phyloP scores from a whole-genome alignment of 2,113 vertebrate genomes.

The Leucoraja erinaceus region DNA sequence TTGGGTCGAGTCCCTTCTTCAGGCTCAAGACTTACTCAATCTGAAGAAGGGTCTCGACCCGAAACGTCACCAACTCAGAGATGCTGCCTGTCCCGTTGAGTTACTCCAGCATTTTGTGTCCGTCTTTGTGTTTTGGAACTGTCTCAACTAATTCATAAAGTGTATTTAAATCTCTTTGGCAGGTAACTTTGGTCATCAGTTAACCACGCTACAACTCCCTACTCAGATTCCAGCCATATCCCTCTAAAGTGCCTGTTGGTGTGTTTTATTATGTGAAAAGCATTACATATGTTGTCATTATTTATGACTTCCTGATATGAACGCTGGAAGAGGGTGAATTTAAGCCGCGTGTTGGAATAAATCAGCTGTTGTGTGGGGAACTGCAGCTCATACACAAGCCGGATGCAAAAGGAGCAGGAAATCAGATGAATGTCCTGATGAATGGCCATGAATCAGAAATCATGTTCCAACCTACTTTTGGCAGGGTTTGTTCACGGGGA shows the following conservation, averaged over 20 bases:
- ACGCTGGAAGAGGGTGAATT: background rate
- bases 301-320: background rate
- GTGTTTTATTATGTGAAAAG: background rate
- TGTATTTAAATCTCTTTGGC: background rate
- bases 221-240: background rate
- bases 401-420: background rate
- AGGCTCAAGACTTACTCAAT: no score
- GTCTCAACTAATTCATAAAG: background rate
- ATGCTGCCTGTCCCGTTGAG: no score
- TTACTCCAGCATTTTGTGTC: no score
- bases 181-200: background rate
- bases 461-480: background rate
- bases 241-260: background rate
- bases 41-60: no score
- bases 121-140: no score
- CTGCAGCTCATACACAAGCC: background rate
- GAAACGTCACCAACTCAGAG: no score
- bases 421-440: no score
- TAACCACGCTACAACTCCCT: background rate
- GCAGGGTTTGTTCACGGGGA: background rate
- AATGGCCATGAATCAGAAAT: no score
- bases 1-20: no score
- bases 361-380: background rate
- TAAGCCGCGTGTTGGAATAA: background rate
- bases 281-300: background rate